These are phyloP conservation scores for Prinia subflava DNA, from an alignment of 2,113 vertebrate species.

Conservation along the genomic window DNA sequence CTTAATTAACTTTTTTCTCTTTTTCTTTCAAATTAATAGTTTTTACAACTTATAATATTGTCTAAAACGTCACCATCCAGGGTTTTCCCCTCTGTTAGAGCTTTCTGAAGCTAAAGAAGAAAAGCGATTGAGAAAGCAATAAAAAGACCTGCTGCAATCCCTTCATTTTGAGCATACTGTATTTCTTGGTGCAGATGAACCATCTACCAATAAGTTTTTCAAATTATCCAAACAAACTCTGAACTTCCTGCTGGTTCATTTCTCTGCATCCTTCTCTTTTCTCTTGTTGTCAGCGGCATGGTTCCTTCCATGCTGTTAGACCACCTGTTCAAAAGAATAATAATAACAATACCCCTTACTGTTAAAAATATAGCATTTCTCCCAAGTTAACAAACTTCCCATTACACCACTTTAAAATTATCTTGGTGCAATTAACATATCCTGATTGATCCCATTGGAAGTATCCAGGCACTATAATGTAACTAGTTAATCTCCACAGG, in stretches of 20 bases:
- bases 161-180: background rate
- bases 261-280: constrained; percentile 28
- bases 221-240: constrained; percentile 54
- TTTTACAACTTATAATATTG: background rate
- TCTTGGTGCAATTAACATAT: constrained; percentile 54
- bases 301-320: constrained; percentile 60
- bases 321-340: constrained; percentile 69
- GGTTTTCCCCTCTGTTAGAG: background rate
- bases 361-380: constrained; percentile 61
- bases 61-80: background rate
- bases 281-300: constrained; percentile 24
- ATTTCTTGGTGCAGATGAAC: constrained; percentile 41
- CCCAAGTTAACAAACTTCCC: constrained; percentile 62
- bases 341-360: constrained; percentile 60
- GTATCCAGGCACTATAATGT: constrained; percentile 30
- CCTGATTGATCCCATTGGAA: constrained; percentile 63
- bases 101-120: background rate
- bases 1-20: background rate
- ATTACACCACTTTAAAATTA: constrained; percentile 61
- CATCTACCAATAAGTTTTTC: constrained; percentile 40
- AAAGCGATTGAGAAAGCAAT: background rate
- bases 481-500: constrained; percentile 44
- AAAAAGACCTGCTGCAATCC: background rate
- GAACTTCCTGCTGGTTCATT: constrained; percentile 55
- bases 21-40: background rate